Evolutionary conservation across 2,888 invertebrate genomes (phyloP), one percentile per base, ranked within the genome.

Genomic region (Eucriotettix oculatus): DNA sequence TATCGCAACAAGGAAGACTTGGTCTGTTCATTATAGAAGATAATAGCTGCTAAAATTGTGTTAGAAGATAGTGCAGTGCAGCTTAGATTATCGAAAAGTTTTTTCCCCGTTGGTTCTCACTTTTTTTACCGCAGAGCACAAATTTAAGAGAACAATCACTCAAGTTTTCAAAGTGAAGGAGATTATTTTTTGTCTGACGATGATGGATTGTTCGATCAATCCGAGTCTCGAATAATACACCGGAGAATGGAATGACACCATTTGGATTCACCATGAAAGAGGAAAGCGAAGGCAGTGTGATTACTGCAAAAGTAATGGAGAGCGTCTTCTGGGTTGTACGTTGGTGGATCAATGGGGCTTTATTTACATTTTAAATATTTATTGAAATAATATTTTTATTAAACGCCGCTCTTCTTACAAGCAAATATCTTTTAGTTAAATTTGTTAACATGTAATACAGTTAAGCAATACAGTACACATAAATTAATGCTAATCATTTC

Each of bases 81-180:
- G 58, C 57, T 53, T 58, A 42, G 53, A 17, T 42, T 58, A 54
- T 42, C 3, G 58, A 54, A 58, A 58, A n/a, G 16, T 14, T 58
- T 53, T 53, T 17, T 58, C 53, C 43, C 43, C 42, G 17, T 10
- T 58, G 54, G 54, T 11, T 54, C 12, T 54, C 58, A 1, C 17
- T 41, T 16, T 54, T 16, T 58, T 58, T 16, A 58, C 16, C 10
- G 54, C 16, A 41, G 42, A 41, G 10, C 53, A 54, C 42, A 42
- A 58, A 29, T 29, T 54, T 29, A 5, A 9, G 9, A 14, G 48
- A 48, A 9, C 48, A 12, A n/a, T 2, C 48, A 14, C 2, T n/a
- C 12, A n/a, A 48, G n/a, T 7, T 48, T 48, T 48, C 48, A 48
- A 48, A 48, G n/a, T 5, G 9, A 48, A 48, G 3, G 12, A 14